Conservation (phyloP, 2,113 vertebrate species). For the Tyrannus savana region DNA sequence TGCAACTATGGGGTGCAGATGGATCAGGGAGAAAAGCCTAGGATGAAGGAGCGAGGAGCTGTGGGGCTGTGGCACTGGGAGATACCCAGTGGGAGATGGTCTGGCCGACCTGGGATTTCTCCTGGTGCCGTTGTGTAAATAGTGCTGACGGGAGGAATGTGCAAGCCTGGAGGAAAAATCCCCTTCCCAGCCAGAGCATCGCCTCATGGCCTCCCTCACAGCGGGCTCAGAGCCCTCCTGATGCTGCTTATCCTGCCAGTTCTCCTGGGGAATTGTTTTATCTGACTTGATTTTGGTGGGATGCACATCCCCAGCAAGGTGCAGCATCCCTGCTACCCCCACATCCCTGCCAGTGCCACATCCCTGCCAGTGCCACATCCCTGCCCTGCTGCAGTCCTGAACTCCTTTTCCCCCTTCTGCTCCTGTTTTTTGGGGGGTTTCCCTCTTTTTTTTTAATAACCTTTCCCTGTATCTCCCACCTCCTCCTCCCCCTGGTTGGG, state of each 20-base stretch:
- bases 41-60: neutral
- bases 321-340: neutral
- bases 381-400: neutral
- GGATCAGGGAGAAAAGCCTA: neutral
- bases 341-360: neutral
- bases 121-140: neutral
- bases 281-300: neutral
- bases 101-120: neutral
- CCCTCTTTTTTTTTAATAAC: neutral
- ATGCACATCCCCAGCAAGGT: neutral
- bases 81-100: fast-evolving
- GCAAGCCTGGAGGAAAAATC: neutral
- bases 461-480: neutral
- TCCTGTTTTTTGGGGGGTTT: neutral
- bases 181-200: neutral
- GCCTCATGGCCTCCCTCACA: neutral
- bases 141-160: neutral
- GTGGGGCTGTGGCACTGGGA: fast-evolving
- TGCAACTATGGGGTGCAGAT: fast-evolving
- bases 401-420: neutral
- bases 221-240: neutral
- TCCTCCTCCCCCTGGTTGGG: neutral
- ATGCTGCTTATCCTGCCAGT: fast-evolving
- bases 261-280: neutral
- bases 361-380: neutral